Percentiles rank a stretch among this genome's conserved stretches.
These are phyloP conservation scores for Flabesymbios commensalis DNA, from an alignment of 2,888 invertebrate species.

Conservation along the genomic window DNA sequence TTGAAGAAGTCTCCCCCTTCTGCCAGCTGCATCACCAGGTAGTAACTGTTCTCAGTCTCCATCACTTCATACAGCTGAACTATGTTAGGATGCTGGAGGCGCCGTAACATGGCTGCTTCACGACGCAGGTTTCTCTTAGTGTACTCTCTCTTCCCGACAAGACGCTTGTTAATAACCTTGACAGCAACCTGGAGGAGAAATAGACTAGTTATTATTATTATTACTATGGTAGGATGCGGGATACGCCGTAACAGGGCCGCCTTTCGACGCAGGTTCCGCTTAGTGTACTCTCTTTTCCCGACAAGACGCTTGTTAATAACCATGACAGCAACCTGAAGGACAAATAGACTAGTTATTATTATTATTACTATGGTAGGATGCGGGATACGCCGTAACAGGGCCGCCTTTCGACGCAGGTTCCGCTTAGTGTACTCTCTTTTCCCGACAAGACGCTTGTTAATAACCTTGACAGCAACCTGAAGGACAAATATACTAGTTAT, in stretches of 20 bases:
- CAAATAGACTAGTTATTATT: background rate
- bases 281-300: constrained; percentile 42
- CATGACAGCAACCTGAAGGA: constrained; percentile 51
- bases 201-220: background rate
- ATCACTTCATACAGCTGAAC: constrained; percentile 51
- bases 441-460: constrained; percentile 46
- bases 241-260: constrained; percentile 50
- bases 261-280: constrained; percentile 49
- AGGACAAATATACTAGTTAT: background rate
- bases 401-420: constrained; percentile 50
- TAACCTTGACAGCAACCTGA: constrained; percentile 55
- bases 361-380: constrained; percentile 54
- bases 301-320: constrained; percentile 49
- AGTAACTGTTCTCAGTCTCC: constrained; percentile 55
- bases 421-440: constrained; percentile 45
- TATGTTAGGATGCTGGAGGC: constrained; percentile 50
- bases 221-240: constrained; percentile 50
- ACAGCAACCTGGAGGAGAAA: constrained; percentile 46
- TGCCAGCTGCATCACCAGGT: constrained; percentile 51
- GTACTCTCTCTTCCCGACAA: constrained; percentile 43
- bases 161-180: constrained; percentile 51
- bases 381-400: constrained; percentile 47
- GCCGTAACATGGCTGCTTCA: constrained; percentile 50
- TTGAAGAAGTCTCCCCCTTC: constrained; percentile 48
- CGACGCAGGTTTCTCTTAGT: constrained; percentile 48